Base-by-base conservation (phyloP, 2,888 invertebrate genomes). In the Noctua comes region DNA sequence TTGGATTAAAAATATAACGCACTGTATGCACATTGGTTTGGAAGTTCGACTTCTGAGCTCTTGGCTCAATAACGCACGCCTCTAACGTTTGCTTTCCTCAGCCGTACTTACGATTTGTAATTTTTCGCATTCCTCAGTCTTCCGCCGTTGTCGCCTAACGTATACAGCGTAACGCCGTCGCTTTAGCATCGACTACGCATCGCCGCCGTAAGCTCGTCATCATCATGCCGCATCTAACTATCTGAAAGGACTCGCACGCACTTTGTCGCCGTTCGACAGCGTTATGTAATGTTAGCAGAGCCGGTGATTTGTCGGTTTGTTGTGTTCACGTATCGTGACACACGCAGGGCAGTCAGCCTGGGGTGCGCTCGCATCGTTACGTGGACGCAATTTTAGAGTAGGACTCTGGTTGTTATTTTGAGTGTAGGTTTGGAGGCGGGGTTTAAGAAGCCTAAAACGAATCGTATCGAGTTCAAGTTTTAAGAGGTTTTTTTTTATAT, bases 221-320 rank as follows among this genome's bases (percentile, higher is more conserved):
- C 88, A 80, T 85, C 86, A 76, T 85, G 93, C 94, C 94, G 95
- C 94, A 92, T 92, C 91, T 93, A 93, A 94, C 94, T 94, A 93
- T 93, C 95, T 95, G 95, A 95, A 95, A 95, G 93, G 92, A 94
- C 95, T 95, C 93, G 94, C 94, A 94, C 95, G 95, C 93, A 93
- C 94, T 93, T 90, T 85, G 92, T 90, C 90, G 91, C 91, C 93
- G 93, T 90, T 91, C 91, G 93, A 90, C 89, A 91, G 90, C 92
- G 92, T 89, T 87, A 89, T 84, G 80, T 73, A 75, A 81, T 81
- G 79, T 73, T 81, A 80, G 84, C 79, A 81, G 77, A 79, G 84
- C 79, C 82, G 79, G 74, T 64, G 51, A 72, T 70, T 70, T 65
- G 43, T 64, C 75, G 65, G 79, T 68, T 46, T n/a, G 81, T 79